Base-by-base conservation (phyloP, 2,888 invertebrate species). In the Aleiodes testaceus region DNA sequence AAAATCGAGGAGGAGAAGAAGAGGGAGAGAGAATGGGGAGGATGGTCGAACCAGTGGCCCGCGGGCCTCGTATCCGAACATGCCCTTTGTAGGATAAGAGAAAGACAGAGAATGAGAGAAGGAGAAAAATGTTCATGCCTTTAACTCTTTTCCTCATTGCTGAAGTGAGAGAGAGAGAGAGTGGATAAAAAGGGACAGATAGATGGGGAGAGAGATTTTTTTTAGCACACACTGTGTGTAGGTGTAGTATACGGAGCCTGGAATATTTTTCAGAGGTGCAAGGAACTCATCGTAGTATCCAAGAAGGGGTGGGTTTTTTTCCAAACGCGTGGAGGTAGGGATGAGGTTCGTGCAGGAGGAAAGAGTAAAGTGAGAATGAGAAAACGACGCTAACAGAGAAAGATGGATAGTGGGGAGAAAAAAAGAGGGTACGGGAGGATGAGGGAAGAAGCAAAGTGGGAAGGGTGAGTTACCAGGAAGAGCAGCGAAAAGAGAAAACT, bases 181-280 rank as follows among this genome's bases (percentile, higher is more conserved):
- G 36, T 36, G 36, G 22, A 9, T 36, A 52, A 30, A 47, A 26
- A 22, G 14, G 22, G 66, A 66, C 18, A 14, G 42, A 53, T n/a
- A n/a, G n/a, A n/a, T n/a, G n/a, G n/a, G n/a, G n/a, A n/a, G 30
- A 30, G 3, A 49, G 42, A 30, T 6, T 22, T 16, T 16, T 52
- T 52, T 36, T 36, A 36, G 11, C 36, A 36, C 7, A 36, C 11
- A 36, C 9, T 36, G n/a, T 26, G 22, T 2, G 36, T 36, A 36
- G 36, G 36, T 36, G 36, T 36, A 36, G 36, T 36, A 7, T 36
- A 36, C 18, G 30, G n/a, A n/a, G 64, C 36, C 44, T 66, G 76
- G 74, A 74, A 78, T 77, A 80, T 79, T 81, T 80, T 79, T 77
- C 78, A 74, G 75, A 78, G 78, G 77, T 74, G 77, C 76, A 79